phyloP scores from a whole-genome alignment of 64 coral and sea anemone species.

The Pachyseris speciosa region DNA sequence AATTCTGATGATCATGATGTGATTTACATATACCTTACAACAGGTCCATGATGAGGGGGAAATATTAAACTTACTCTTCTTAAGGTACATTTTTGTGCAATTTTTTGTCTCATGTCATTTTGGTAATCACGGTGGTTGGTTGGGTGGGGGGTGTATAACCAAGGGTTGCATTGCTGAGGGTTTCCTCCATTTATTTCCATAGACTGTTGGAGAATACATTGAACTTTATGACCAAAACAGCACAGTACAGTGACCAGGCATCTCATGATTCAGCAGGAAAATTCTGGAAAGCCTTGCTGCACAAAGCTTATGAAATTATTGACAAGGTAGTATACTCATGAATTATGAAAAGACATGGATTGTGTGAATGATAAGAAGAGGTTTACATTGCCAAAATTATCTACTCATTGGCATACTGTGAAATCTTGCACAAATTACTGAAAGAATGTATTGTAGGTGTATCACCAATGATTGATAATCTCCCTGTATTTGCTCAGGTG shows the following conservation, averaged over 20 bases:
- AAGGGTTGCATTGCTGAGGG: neutral
- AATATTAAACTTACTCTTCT: slow-evolving; percentile 8
- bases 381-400: no score
- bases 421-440: no score
- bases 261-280: neutral
- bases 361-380: no score
- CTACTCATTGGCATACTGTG: no score
- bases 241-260: slow-evolving; percentile 25
- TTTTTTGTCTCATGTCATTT: neutral
- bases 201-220: slow-evolving; percentile 59
- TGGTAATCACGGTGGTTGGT: neutral
- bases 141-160: no score
- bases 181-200: neutral
- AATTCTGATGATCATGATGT: neutral
- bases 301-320: slow-evolving; percentile 75
- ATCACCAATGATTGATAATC: neutral
- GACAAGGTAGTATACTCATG: no score
- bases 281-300: slow-evolving; percentile 53
- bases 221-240: slow-evolving; percentile 48
- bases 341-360: no score
- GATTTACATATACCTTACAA: neutral
- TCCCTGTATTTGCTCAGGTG: slow-evolving; percentile 40
- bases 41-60: slow-evolving; percentile 18
- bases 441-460: no score
- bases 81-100: neutral